Conservation (phyloP, 2,113 vertebrate species). For the Romanogobio albipinnatus region DNA sequence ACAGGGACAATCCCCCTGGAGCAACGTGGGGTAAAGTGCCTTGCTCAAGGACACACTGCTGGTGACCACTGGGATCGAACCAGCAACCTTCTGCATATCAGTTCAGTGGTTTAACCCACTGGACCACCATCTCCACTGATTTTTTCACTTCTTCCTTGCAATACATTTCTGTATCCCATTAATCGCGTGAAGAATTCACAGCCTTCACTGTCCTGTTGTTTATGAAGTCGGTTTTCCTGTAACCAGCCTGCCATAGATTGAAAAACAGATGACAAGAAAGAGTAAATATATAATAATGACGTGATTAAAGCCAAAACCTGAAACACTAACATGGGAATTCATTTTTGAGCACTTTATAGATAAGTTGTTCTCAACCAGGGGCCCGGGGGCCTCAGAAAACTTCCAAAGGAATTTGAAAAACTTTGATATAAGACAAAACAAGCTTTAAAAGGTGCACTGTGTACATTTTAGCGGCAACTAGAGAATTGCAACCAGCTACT, state of each 20-base stretch:
- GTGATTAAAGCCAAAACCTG: not conserved
- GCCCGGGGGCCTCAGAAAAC: not conserved
- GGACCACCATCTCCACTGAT: too few species aligned
- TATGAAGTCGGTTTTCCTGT: constrained; percentile 87
- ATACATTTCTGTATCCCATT: constrained; percentile 23
- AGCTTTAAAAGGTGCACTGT: too few species aligned
- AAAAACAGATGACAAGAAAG: not conserved
- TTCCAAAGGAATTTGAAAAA: not conserved
- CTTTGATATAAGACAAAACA: too few species aligned
- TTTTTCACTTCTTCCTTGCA: too few species aligned
- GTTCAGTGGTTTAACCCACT: too few species aligned
- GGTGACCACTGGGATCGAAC: too few species aligned
- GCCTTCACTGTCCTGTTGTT: constrained; percentile 84
- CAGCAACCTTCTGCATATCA: too few species aligned
- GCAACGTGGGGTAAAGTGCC: too few species aligned
- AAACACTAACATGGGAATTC: not conserved
- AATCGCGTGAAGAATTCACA: constrained; percentile 78
- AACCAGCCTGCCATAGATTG: constrained; percentile 77
- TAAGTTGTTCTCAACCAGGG: not conserved
- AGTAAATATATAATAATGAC: not conserved
- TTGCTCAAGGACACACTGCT: too few species aligned
- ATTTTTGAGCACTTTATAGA: not conserved
- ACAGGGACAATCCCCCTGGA: too few species aligned
- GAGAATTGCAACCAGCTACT: too few species aligned
- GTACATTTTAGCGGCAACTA: too few species aligned